phyloP scores from a whole-genome alignment of 2,888 invertebrate genomes.

The Calephelis perditalis region DNA sequence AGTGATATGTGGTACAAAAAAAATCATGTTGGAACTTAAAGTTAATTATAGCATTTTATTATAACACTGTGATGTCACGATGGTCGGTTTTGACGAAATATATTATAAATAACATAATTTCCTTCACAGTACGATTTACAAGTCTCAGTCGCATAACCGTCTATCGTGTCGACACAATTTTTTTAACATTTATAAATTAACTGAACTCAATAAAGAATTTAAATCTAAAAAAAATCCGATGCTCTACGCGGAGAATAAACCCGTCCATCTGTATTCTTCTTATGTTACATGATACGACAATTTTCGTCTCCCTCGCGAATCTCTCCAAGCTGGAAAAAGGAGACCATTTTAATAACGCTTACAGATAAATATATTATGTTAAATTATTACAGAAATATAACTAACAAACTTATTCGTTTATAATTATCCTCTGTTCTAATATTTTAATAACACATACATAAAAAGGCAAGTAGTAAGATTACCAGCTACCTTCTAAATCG shows the following conservation, averaged over 20 bases:
- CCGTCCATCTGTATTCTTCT: conserved; percentile 4
- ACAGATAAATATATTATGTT: too few species aligned
- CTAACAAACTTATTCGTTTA: too few species aligned
- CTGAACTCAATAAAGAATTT: conserved; percentile 17
- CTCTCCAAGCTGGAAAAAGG: conserved; percentile 48
- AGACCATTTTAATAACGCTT: background rate
- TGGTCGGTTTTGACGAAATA: conserved; percentile 1
- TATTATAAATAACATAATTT: conserved; percentile 1
- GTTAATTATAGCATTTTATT: conserved; percentile 2
- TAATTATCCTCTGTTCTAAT: background rate
- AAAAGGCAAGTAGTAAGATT: too few species aligned
- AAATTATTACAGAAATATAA: too few species aligned
- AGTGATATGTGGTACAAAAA: background rate
- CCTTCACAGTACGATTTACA: conserved; percentile 5
- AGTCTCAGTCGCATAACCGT: conserved; percentile 1
- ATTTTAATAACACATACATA: too few species aligned
- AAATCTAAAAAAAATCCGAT: conserved; percentile 28
- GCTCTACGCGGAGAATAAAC: conserved; percentile 37
- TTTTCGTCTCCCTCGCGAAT: conserved; percentile 67
- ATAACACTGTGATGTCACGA: background rate
- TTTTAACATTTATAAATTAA: conserved; percentile 7
- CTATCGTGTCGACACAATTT: conserved; percentile 8
- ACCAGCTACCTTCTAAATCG: background rate
- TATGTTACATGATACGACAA: conserved; percentile 64
- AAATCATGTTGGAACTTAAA: background rate